Conservation (phyloP, 1,140 invertebrate genomes). For the Coboldia fuscipes region DNA sequence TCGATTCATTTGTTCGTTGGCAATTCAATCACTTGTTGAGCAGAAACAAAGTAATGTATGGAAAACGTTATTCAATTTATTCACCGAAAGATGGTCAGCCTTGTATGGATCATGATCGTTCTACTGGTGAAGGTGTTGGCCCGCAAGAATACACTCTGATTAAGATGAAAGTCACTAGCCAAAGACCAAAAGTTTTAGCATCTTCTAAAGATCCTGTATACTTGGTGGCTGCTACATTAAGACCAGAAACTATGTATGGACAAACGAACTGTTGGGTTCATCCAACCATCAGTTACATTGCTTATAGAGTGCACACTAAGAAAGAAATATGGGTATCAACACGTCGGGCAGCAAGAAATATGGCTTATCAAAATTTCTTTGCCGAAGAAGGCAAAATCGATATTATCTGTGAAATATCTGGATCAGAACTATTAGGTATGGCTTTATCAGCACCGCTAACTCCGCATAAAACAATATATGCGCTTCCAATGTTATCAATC, state of each 20-base stretch:
- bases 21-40: conserved; percentile 82
- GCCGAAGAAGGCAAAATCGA: conserved; percentile 55
- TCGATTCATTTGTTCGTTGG: conserved; percentile 95
- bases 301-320: conserved; percentile 41
- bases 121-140: conserved; percentile 88
- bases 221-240: conserved; percentile 89
- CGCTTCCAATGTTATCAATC: conserved; percentile 93
- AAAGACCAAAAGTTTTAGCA: too few species aligned
- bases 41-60: conserved; percentile 82
- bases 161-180: conserved; percentile 72
- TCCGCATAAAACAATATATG: conserved; percentile 63
- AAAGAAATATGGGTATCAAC: conserved; percentile 79
- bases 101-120: conserved; percentile 98
- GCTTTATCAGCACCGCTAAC: conserved; percentile 69
- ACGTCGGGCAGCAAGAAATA: conserved; percentile 71
- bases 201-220: conserved; percentile 29
- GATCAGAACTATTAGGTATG: conserved; percentile 59
- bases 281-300: conserved; percentile 87
- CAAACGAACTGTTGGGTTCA: conserved; percentile 98
- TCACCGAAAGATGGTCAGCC: conserved; percentile 94
- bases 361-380: conserved; percentile 90
- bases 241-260: conserved; percentile 99
- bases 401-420: conserved; percentile 44
- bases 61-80: conserved; percentile 93
- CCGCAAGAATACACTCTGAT: conserved; percentile 96